A percentile compares a stretch with the other conserved stretches of the same genome.
phyloP scores from a whole-genome alignment of 1,140 invertebrate species.

The Rhyzopertha dominica region DNA sequence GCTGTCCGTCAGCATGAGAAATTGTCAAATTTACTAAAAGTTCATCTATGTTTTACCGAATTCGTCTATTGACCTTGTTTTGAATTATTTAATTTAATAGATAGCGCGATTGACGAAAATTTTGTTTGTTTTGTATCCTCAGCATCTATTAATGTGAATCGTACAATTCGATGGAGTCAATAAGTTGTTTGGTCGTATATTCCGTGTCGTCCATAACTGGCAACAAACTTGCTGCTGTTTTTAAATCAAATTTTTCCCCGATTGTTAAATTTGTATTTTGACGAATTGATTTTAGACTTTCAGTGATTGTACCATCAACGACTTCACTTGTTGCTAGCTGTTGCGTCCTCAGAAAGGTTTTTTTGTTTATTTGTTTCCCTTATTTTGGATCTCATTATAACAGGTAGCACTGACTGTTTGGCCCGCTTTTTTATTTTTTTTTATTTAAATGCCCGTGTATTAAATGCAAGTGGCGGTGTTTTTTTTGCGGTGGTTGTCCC shows the following conservation, averaged over 20 bases:
- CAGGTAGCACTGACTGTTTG: no score
- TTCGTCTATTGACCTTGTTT: slow-evolving; percentile 18
- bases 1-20: slow-evolving; percentile 13
- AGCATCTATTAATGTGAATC: slow-evolving; percentile 26
- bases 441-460: no score
- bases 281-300: no score
- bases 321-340: no score
- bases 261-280: slow-evolving; percentile 7
- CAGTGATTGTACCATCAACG: no score
- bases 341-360: no score
- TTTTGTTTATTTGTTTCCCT: no score
- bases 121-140: slow-evolving; percentile 14
- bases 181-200: slow-evolving; percentile 22
- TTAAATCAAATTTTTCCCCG: slow-evolving; percentile 24
- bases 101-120: slow-evolving; percentile 16
- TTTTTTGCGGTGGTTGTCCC: no score
- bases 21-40: slow-evolving; percentile 17
- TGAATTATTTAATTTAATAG: slow-evolving; percentile 11
- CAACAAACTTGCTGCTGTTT: slow-evolving; percentile 25
- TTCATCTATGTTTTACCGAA: slow-evolving; percentile 17
- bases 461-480: no score
- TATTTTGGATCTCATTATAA: no score
- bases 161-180: slow-evolving; percentile 33
- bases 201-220: slow-evolving; percentile 27
- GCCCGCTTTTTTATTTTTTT: no score